phyloP scores from a whole-genome alignment of 2,888 invertebrate species.

The Diplazon laetatorius region DNA sequence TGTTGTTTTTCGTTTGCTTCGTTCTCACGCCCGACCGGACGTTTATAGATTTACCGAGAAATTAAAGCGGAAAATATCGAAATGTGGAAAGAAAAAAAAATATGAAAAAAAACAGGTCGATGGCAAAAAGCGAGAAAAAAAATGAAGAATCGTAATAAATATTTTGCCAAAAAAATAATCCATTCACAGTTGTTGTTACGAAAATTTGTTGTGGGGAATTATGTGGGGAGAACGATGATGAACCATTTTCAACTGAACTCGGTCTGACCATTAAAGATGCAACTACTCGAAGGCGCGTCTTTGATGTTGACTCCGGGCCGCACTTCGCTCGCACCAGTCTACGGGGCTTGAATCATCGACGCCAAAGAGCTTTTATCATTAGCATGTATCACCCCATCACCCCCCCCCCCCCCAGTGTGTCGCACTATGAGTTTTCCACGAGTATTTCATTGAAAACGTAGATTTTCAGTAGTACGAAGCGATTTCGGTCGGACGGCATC shows the following conservation, averaged over 20 bases:
- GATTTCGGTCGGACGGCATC: too few relatives aligned
- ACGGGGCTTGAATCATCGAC: background rate
- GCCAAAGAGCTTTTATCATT: background rate
- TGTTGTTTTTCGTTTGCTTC: too few relatives aligned
- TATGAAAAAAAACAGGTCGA: too few relatives aligned
- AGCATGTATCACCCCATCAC: background rate
- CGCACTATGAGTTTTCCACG: background rate
- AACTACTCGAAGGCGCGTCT: background rate
- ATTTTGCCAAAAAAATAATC: too few relatives aligned
- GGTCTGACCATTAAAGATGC: constrained; percentile 13
- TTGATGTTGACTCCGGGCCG: background rate
- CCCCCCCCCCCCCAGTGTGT: too few relatives aligned
- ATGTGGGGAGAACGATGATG: background rate
- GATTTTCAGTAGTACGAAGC: background rate
- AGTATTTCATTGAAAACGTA: background rate
- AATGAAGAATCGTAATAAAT: background rate
- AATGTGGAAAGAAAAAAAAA: too few relatives aligned
- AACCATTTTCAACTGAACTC: too few relatives aligned
- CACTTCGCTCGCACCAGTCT: background rate
- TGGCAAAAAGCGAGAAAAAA: background rate
- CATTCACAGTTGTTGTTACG: too few relatives aligned
- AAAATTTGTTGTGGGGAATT: too few relatives aligned
- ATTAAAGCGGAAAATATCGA: constrained; percentile 7
- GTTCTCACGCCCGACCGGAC: constrained; percentile 13
- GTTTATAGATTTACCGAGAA: constrained; percentile 37